Base-by-base conservation (phyloP, 2,113 vertebrate species). In the Agelaius tricolor region DNA sequence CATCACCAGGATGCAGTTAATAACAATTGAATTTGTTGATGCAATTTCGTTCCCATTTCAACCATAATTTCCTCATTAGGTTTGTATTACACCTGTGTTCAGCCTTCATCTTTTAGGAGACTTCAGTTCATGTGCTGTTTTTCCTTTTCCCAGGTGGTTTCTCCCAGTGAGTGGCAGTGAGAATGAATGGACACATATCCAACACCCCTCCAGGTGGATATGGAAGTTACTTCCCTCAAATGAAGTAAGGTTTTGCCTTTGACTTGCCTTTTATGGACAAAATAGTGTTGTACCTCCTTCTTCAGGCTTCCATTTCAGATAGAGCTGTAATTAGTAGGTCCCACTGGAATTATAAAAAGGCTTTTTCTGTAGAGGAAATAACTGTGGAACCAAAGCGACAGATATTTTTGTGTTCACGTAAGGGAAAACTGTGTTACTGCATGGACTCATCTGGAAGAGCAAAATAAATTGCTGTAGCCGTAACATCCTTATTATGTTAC, bases 151-250 rank as follows among this genome's bases (percentile, higher is more conserved):
- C 46, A 97, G 96, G 61, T 80, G 1, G 1, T 46, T 93, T 66
- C 24, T 54, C 37, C 87, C 59, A 55, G 52, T 54, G 54, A 79
- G 63, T 58, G 78, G 43, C 71, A 0, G 46, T 41, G 83, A 97
- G 66, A 27, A 98, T 98, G 98, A 98, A 98, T 65, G 98, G 98
- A 63, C 98, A 98, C 73, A 88, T 98, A 84, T 97, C 98, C 57
- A 98, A 97, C 86, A 91, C 96, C 82, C 97, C 97, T 95, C 96
- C 97, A 0, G 68, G 93, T 94, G 96, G 96, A 84, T 98, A 97
- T 66, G 97, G 97, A 94, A 94, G 78, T 79, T 98, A 98, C 74
- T 90, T 97, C 91, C 95, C 98, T 92, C 98, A 98, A 96, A 94
- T 97, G 91, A 98, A 98, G 98, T 98, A 98, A 98, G 98, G 55